These are phyloP conservation scores for Schlechtendalia chinensis DNA, from an alignment of 1,140 invertebrate genomes.

Conservation along the genomic window DNA sequence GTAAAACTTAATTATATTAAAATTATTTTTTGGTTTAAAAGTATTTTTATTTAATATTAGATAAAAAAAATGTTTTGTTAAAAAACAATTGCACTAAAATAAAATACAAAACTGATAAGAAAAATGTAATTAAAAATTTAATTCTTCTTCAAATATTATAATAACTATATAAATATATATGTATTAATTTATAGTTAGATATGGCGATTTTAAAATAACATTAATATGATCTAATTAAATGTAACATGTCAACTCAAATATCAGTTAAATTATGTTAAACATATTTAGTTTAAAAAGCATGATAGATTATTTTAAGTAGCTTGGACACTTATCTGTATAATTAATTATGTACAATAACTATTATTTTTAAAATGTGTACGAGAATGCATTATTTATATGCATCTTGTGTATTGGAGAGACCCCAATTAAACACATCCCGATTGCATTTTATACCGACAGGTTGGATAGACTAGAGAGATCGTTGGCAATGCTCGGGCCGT, in stretches of 20 bases:
- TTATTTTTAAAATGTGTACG: slow-evolving; percentile 3
- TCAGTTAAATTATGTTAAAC: neutral
- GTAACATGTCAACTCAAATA: neutral
- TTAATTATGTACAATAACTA: slow-evolving; percentile 20
- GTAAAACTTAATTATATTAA: too few species aligned
- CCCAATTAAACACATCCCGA: slow-evolving; percentile 26
- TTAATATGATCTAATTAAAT: neutral
- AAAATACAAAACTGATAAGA: too few species aligned
- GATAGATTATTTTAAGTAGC: neutral
- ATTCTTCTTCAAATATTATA: too few species aligned
- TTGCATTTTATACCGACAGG: slow-evolving; percentile 51
- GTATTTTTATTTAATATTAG: too few species aligned
- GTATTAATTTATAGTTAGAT: neutral
- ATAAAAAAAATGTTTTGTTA: neutral
- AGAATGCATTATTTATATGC: slow-evolving; percentile 42
- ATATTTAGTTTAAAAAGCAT: slow-evolving; percentile 21
- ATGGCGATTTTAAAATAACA: neutral
- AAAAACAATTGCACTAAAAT: too few species aligned
- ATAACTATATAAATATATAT: too few species aligned
- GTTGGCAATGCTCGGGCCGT: slow-evolving; percentile 59
- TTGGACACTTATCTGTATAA: neutral
- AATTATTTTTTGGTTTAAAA: too few species aligned
- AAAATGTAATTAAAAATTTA: too few species aligned
- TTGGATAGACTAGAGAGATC: slow-evolving; percentile 54
- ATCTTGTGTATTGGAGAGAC: slow-evolving; percentile 32